Percentiles rank a stretch among this genome's conserved stretches.
Evolutionary conservation across 1,140 invertebrate genomes (phyloP).

Genomic region (Bombus fervidus): DNA sequence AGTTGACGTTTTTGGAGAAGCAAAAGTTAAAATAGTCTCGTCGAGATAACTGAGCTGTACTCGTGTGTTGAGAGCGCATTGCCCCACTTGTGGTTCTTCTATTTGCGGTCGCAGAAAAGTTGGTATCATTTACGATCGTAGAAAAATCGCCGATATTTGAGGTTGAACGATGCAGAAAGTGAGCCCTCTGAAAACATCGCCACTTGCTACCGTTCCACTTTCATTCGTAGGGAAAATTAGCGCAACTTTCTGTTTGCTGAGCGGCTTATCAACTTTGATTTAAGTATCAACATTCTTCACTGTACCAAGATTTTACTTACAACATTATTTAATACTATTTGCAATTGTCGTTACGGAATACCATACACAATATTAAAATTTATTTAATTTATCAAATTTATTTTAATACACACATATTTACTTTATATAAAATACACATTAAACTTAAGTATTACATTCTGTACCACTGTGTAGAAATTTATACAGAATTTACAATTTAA

Average conservation of each 20-base stretch:
- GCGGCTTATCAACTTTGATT: neutral
- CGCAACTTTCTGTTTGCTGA: neutral
- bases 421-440: too few species aligned
- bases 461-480: too few species aligned
- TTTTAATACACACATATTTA: too few species aligned
- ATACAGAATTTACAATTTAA: too few species aligned
- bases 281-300: too few species aligned
- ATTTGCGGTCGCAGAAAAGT: slow-evolving; percentile 14
- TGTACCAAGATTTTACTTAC: neutral
- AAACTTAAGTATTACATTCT: too few species aligned
- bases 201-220: slow-evolving; percentile 2
- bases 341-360: too few species aligned
- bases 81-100: slow-evolving; percentile 22
- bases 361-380: too few species aligned
- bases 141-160: slow-evolving; percentile 8
- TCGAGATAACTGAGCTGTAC: neutral
- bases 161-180: neutral
- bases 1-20: neutral
- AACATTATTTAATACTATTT: neutral
- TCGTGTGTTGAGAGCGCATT: neutral
- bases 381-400: too few species aligned
- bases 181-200: slow-evolving; percentile 3
- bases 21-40: neutral
- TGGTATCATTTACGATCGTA: slow-evolving; percentile 9
- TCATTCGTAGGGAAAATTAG: slow-evolving; percentile 1